phyloP scores from a whole-genome alignment of 2,797 vertebrate genomes.

The Manis pentadactyla region DNA sequence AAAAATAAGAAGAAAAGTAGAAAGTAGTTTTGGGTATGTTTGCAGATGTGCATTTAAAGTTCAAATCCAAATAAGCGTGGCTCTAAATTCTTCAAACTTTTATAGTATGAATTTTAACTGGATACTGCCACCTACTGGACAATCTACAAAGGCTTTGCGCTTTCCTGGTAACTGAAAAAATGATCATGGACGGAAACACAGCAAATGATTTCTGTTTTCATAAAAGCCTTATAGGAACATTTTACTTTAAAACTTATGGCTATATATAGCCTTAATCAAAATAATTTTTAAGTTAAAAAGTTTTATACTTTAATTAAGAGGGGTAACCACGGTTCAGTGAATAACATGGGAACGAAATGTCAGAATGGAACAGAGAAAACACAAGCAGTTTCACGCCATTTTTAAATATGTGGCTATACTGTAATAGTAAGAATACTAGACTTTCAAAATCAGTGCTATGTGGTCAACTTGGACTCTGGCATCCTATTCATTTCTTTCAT shows the following conservation, averaged over 20 bases:
- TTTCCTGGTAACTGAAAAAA: background rate
- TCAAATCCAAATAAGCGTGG: background rate
- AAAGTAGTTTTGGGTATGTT: background rate
- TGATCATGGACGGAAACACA: background rate
- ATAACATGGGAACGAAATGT: constrained; percentile 21
- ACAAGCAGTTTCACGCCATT: background rate
- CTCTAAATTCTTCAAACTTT: background rate
- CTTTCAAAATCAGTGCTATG: background rate
- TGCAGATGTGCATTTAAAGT: background rate
- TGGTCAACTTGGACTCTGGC: background rate
- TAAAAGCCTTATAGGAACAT: background rate
- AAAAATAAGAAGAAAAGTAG: background rate
- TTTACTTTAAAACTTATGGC: background rate
- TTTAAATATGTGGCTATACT: background rate
- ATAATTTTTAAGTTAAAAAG: background rate
- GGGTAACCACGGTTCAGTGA: background rate
- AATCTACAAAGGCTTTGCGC: background rate
- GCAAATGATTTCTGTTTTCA: background rate
- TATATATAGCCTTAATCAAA: background rate
- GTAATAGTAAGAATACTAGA: background rate
- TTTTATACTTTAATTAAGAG: constrained; percentile 19
- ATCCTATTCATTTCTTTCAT: background rate
- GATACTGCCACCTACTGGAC: constrained; percentile 86
- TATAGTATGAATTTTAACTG: constrained; percentile 28
- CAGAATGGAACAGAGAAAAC: background rate